These are phyloP conservation scores for Anolis apletophallus DNA, from an alignment of 2,797 vertebrate species.

Conservation along the genomic window DNA sequence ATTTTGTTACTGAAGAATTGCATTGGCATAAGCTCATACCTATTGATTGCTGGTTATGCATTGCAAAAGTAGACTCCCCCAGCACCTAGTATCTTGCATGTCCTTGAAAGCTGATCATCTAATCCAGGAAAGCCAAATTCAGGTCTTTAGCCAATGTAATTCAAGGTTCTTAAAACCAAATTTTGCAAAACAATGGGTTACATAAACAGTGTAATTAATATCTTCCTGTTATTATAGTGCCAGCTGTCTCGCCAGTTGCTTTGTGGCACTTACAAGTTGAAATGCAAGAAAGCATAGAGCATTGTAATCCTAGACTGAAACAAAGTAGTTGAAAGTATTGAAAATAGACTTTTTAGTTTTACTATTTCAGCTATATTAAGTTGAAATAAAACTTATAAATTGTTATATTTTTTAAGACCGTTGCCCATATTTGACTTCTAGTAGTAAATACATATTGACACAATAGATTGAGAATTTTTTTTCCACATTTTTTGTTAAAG, in stretches of 20 bases:
- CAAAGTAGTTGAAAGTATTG: neutral
- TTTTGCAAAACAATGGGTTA: neutral
- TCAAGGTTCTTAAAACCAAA: neutral
- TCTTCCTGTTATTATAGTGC: too few species aligned
- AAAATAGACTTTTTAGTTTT: neutral
- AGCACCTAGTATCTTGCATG: neutral
- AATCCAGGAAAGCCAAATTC: neutral
- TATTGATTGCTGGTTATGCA: neutral
- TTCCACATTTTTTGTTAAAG: too few species aligned
- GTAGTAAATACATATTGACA: slow-evolving; percentile 9
- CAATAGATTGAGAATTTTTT: too few species aligned
- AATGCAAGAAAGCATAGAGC: neutral
- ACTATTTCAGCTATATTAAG: neutral
- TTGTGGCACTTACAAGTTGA: neutral
- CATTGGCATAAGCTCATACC: neutral
- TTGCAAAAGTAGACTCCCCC: neutral
- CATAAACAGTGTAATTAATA: neutral
- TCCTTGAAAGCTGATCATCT: neutral
- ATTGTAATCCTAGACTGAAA: neutral
- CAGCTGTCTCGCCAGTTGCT: neutral
- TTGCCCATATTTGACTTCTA: neutral
- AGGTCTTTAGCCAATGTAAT: neutral
- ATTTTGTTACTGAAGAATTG: neutral
- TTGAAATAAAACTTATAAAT: neutral
- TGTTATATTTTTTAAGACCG: fast-evolving